Percentiles rank a stretch among this genome's conserved stretches.
Evolutionary conservation across 1,140 invertebrate species (phyloP).

Genomic region (Lordiphosa stackelbergi): DNA sequence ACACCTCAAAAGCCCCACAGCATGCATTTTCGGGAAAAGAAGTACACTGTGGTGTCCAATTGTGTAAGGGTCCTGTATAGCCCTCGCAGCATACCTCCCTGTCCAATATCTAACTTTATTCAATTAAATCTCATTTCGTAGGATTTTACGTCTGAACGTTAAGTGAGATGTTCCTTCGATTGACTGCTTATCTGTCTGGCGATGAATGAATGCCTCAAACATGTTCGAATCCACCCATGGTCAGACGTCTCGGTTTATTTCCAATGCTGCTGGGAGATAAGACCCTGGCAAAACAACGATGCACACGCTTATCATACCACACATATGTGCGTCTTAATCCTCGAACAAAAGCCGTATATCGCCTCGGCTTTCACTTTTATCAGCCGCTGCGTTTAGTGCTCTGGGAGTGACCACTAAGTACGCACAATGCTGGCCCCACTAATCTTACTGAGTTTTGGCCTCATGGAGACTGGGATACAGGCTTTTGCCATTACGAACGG

Average conservation of each 20-base stretch:
- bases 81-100: too few species aligned
- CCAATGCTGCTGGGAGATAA: conserved; percentile 44
- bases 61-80: too few species aligned
- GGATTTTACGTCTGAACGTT: too few species aligned
- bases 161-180: conserved; percentile 16
- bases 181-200: too few species aligned
- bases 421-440: conserved; percentile 35
- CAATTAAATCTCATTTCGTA: too few species aligned
- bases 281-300: conserved; percentile 44
- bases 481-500: conserved; percentile 56
- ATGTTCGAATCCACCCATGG: conserved; percentile 24
- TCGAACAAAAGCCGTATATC: conserved; percentile 22
- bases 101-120: too few species aligned
- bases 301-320: conserved; percentile 39
- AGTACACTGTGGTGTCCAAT: too few species aligned
- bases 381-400: conserved; percentile 45
- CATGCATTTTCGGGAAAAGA: too few species aligned
- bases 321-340: conserved; percentile 13
- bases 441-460: conserved; percentile 14
- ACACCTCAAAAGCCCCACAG: too few species aligned
- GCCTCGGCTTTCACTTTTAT: conserved; percentile 47
- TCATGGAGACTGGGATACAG: conserved; percentile 12
- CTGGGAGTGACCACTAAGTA: conserved; percentile 17
- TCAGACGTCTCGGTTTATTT: conserved; percentile 40
- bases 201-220: conserved; percentile 3